Evolutionary conservation across 2,113 vertebrate genomes (phyloP).

Genomic region (Triplophysa siluroides): DNA sequence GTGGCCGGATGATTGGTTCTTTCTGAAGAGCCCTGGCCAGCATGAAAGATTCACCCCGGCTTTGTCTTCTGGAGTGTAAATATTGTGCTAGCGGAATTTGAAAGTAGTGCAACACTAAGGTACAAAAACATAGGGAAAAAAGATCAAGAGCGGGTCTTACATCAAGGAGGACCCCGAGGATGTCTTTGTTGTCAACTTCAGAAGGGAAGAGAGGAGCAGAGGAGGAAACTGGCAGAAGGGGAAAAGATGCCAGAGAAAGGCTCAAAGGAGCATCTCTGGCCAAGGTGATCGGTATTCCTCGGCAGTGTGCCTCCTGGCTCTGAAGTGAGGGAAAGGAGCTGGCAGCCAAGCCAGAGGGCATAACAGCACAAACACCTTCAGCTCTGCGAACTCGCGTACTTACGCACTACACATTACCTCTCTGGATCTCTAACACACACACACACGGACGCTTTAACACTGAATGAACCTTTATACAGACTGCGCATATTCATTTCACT

Average conservation of each 20-base stretch:
- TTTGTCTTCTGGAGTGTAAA: conserved; percentile 99
- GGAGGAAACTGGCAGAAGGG: conserved; percentile 99
- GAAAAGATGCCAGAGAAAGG: conserved; percentile 99
- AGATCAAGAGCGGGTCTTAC: conserved; percentile 99
- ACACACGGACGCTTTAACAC: neutral
- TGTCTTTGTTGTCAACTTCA: conserved; percentile 99
- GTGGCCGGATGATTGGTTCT: conserved; percentile 69
- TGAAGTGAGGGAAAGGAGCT: conserved; percentile 99
- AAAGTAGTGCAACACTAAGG: conserved; percentile 99
- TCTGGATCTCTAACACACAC: neutral
- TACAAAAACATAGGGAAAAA: conserved; percentile 91
- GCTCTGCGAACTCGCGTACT: conserved; percentile 15
- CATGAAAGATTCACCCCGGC: conserved; percentile 86
- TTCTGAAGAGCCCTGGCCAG: conserved; percentile 63
- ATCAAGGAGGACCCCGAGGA: conserved; percentile 99
- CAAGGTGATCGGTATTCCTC: conserved; percentile 99
- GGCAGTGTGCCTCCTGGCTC: conserved; percentile 99
- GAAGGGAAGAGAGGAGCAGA: conserved; percentile 99
- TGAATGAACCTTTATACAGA: neutral
- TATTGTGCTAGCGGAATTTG: conserved; percentile 99
- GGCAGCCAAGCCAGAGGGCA: conserved; percentile 99
- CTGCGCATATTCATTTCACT: conserved; percentile 19
- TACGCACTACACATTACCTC: conserved; percentile 20
- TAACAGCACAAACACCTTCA: conserved; percentile 89
- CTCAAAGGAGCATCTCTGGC: conserved; percentile 99